phyloP scores from a whole-genome alignment of 2,797 vertebrate genomes.

The Epinephelus coioides region DNA sequence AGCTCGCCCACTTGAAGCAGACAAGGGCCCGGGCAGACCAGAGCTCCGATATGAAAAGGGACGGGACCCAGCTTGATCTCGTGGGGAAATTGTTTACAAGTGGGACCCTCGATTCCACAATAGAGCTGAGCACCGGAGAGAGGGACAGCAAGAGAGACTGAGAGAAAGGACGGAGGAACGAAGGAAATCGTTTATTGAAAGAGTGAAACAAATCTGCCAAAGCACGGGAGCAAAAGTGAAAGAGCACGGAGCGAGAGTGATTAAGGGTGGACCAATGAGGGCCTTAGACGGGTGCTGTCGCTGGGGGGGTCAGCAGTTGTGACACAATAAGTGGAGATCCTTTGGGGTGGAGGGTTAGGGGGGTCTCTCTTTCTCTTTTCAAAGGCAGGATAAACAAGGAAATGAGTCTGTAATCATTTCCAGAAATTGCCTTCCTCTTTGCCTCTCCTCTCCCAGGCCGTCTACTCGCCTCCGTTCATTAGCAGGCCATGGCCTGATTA shows the following conservation, averaged over 20 bases:
- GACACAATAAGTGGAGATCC: constrained; percentile 74
- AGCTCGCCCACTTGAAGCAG: constrained; percentile 84
- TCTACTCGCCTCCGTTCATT: constrained; percentile 86
- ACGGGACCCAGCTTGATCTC: constrained; percentile 85
- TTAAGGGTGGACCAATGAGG: constrained; percentile 74
- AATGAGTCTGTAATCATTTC: constrained; percentile 92
- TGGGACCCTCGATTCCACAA: constrained; percentile 85
- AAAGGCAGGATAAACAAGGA: constrained; percentile 91
- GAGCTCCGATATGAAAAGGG: constrained; percentile 82
- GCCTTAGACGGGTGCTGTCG: constrained; percentile 62
- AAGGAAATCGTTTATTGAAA: constrained; percentile 75
- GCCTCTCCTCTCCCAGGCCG: constrained; percentile 78
- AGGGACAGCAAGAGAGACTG: constrained; percentile 60
- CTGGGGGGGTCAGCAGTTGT: constrained; percentile 50
- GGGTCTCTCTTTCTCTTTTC: constrained; percentile 78
- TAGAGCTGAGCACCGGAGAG: constrained; percentile 73
- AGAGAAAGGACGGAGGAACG: constrained; percentile 69
- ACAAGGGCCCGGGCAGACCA: constrained; percentile 82
- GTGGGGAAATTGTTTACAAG: constrained; percentile 88
- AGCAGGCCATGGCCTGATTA: constrained; percentile 85
- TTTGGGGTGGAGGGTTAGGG: constrained; percentile 58
- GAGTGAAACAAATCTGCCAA: constrained; percentile 81
- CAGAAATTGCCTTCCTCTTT: constrained; percentile 86
- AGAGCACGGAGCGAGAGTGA: constrained; percentile 69
- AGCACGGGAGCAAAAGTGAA: constrained; percentile 74